A percentile compares a stretch with the other conserved stretches of the same genome.
Evolutionary conservation across 2,113 vertebrate genomes (phyloP).

Genomic region (Xenus cinereus): DNA sequence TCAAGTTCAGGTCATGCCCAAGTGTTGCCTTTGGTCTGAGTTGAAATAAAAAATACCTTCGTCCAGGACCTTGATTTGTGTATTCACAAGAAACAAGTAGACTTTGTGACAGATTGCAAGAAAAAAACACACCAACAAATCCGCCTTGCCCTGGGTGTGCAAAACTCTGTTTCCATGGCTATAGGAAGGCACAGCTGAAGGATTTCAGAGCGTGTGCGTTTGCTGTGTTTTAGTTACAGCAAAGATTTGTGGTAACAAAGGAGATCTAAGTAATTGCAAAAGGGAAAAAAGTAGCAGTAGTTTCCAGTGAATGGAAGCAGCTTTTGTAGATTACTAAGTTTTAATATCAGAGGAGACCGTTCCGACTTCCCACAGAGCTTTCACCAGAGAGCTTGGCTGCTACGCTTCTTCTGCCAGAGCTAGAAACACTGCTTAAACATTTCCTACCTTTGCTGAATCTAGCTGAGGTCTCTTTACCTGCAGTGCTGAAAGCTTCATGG

Average conservation of each 20-base stretch:
- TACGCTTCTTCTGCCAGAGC: neutral
- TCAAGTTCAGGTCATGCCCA: neutral
- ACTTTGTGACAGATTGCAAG: neutral
- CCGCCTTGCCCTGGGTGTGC: neutral
- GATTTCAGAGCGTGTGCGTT: constrained; percentile 22
- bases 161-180: constrained; percentile 10
- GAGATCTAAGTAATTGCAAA: neutral
- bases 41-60: neutral
- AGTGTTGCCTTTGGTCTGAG: neutral
- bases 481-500: neutral
- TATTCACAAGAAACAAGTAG: neutral
- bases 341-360: neutral
- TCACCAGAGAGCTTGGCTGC: neutral
- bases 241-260: constrained; percentile 13
- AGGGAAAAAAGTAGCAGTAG: neutral
- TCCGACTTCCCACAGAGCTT: neutral
- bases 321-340: constrained; percentile 2
- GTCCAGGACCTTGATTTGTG: neutral
- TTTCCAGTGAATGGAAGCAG: neutral
- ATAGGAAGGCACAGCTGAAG: neutral
- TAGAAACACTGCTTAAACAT: neutral
- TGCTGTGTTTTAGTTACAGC: constrained; percentile 17
- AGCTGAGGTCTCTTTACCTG: neutral
- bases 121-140: neutral
- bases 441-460: neutral